Conservation (phyloP, 53 echinoderm and acorn worm species). For the Hippasteria phrygiana region DNA sequence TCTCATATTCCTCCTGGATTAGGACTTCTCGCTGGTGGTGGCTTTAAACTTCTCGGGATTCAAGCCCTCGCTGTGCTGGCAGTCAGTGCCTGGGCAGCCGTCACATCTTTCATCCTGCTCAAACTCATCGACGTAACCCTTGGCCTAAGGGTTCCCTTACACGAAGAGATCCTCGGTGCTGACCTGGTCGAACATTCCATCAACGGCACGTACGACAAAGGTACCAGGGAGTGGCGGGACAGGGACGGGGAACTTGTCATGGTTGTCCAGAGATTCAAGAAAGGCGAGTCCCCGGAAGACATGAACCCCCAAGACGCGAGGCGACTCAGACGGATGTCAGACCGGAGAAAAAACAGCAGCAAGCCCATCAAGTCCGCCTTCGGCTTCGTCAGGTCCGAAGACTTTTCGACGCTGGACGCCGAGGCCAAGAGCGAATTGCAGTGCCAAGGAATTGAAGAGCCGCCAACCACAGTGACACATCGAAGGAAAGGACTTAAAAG, state of each 20-base stretch:
- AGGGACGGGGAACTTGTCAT: slow-evolving; percentile 65
- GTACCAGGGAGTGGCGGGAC: slow-evolving; percentile 68
- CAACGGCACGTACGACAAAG: slow-evolving; percentile 72
- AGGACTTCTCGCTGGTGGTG: slow-evolving; percentile 83
- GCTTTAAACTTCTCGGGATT: slow-evolving; percentile 77
- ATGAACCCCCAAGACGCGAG: slow-evolving; percentile 28
- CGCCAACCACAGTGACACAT: neutral
- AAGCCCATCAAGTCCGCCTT: slow-evolving; percentile 23
- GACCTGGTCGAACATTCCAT: slow-evolving; percentile 84
- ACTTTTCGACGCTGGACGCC: neutral
- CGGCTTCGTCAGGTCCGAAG: slow-evolving; percentile 30
- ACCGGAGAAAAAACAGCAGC: neutral
- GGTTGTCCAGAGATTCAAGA: slow-evolving; percentile 56
- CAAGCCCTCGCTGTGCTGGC: slow-evolving; percentile 67
- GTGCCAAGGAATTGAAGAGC: neutral
- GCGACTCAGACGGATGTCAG: neutral
- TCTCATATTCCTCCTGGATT: neutral
- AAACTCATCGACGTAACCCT: slow-evolving; percentile 74
- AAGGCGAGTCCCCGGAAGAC: slow-evolving; percentile 39
- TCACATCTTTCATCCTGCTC: slow-evolving; percentile 67
- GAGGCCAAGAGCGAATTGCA: neutral
- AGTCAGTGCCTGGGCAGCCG: slow-evolving; percentile 67
- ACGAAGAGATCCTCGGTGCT: slow-evolving; percentile 86
- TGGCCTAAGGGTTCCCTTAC: slow-evolving; percentile 78
- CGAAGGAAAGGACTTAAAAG: neutral